phyloP scores from a whole-genome alignment of 2,797 vertebrate genomes.

The Onychomys leucogaster region DNA sequence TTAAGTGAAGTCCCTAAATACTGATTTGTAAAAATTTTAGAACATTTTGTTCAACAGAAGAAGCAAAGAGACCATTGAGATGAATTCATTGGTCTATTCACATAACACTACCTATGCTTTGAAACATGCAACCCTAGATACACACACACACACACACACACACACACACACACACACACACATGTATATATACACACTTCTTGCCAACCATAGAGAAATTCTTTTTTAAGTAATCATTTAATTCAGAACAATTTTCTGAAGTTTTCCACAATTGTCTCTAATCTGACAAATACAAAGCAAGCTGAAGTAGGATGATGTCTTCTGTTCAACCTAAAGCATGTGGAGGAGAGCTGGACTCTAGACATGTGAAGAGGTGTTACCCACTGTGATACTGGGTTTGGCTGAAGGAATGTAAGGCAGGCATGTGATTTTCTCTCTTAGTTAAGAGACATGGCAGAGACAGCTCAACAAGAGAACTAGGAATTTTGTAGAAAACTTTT shows the following conservation, averaged over 20 bases:
- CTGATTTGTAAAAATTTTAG: background rate
- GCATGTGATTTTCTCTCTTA: background rate
- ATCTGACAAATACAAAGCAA: background rate
- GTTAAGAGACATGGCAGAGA: background rate
- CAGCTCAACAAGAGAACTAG: background rate
- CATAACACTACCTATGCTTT: background rate
- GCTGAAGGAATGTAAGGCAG: background rate
- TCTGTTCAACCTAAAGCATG: background rate
- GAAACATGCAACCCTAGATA: background rate
- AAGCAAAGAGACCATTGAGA: background rate
- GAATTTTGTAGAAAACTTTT: background rate
- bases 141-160: background rate
- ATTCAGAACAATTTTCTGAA: background rate
- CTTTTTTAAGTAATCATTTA: background rate
- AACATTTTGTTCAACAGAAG: background rate
- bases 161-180: background rate
- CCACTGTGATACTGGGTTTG: background rate
- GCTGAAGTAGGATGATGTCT: background rate
- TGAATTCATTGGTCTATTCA: background rate
- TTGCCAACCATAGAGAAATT: background rate
- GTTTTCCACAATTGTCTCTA: background rate
- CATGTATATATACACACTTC: background rate
- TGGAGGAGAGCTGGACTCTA: background rate
- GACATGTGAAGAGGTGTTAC: background rate
- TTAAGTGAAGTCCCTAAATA: background rate